Percentiles rank a stretch among this genome's conserved stretches.
These are phyloP conservation scores for Saguinus midas DNA, from an alignment of 2,113 vertebrate genomes.

Conservation along the genomic window DNA sequence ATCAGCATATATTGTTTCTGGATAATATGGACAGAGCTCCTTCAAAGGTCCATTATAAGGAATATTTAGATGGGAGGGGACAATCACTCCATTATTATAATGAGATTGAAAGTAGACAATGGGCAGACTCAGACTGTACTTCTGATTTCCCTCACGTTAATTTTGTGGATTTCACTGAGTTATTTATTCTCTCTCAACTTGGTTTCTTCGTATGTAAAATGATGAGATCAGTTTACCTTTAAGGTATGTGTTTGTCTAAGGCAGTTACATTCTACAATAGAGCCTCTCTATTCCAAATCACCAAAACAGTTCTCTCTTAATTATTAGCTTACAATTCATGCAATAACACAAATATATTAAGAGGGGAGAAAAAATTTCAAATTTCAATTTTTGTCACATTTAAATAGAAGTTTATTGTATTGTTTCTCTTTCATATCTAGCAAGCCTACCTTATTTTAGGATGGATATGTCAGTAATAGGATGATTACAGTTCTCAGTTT, in stretches of 20 bases:
- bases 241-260: neutral
- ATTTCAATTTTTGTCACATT: neutral
- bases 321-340: neutral
- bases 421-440: neutral
- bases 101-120: neutral
- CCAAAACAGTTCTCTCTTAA: neutral
- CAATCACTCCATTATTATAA: neutral
- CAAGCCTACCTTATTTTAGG: neutral
- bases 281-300: neutral
- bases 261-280: neutral
- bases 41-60: neutral
- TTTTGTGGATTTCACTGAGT: neutral
- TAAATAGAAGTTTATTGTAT: neutral
- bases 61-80: neutral
- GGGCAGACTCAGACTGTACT: neutral
- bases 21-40: neutral
- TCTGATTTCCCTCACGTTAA: neutral
- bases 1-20: neutral
- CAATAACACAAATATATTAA: neutral
- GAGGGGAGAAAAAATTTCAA: neutral
- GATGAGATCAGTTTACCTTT: neutral
- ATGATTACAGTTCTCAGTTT: neutral
- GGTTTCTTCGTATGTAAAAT: neutral
- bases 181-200: neutral
- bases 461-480: neutral